These are phyloP conservation scores for Cynopterus sphinx DNA, from an alignment of 2,797 vertebrate species.

Conservation along the genomic window DNA sequence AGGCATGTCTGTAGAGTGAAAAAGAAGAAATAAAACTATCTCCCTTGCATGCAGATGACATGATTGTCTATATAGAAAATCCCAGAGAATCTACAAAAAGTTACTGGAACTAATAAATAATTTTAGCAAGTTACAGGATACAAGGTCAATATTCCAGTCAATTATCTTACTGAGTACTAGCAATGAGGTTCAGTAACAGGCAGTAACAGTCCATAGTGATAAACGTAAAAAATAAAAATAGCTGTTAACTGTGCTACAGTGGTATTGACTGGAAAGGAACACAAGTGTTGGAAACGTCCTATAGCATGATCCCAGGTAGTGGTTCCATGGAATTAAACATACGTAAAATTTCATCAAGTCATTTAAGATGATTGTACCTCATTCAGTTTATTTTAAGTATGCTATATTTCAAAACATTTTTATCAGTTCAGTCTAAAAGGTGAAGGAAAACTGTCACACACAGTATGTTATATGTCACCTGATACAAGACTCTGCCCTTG, in stretches of 20 bases:
- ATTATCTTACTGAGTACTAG: not conserved
- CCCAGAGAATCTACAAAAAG: not conserved
- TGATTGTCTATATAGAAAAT: not conserved
- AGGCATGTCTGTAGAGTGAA: not conserved
- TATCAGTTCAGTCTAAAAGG: not conserved
- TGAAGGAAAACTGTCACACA: conserved; percentile 9
- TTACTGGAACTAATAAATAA: not conserved
- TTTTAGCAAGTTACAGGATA: not conserved
- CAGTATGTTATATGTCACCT: not conserved
- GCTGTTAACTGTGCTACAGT: not conserved
- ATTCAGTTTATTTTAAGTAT: not conserved
- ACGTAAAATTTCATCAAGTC: not conserved
- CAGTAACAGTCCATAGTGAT: not conserved
- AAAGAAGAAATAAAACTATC: not conserved
- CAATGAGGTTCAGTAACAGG: not conserved
- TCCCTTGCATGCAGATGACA: not conserved
- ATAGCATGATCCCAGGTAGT: not conserved
- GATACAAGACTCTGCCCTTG: not conserved
- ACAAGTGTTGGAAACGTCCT: not conserved
- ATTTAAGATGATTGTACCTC: not conserved
- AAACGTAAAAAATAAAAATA: conserved; percentile 42
- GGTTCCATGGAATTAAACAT: conserved; percentile 7
- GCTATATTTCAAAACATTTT: not conserved
- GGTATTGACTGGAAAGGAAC: not conserved
- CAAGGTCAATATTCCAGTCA: not conserved